These are phyloP conservation scores for Acromyrmex heyeri DNA, from an alignment of 1,140 invertebrate species.

Conservation along the genomic window DNA sequence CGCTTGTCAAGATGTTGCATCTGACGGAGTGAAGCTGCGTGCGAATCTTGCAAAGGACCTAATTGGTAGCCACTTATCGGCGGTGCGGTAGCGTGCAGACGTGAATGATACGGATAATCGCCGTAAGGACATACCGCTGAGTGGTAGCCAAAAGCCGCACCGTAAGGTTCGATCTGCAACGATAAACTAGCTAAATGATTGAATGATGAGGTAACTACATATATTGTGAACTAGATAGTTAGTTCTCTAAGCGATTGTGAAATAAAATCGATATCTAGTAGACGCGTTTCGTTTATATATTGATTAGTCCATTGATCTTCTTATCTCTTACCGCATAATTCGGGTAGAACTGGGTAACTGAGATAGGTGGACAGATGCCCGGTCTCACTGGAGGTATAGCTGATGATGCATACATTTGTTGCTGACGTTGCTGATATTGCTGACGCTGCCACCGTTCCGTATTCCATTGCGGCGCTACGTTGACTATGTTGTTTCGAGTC, in stretches of 20 bases:
- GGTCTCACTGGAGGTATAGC: slow-evolving; percentile 49
- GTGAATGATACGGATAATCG: slow-evolving; percentile 64
- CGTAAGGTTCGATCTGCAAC: slow-evolving; percentile 78
- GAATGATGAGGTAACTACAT: neutral
- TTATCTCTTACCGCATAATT: slow-evolving; percentile 78
- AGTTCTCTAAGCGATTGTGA: neutral
- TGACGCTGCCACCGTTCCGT: slow-evolving; percentile 69
- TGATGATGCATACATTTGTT: slow-evolving; percentile 58
- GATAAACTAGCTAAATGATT: neutral
- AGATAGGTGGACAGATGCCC: slow-evolving; percentile 66
- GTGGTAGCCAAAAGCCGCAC: slow-evolving; percentile 70
- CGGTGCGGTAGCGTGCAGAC: slow-evolving; percentile 49
- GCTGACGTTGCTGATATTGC: slow-evolving; percentile 63
- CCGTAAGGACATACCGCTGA: slow-evolving; percentile 65
- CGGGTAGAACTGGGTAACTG: slow-evolving; percentile 73
- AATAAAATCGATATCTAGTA: neutral
- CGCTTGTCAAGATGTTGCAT: slow-evolving; percentile 62
- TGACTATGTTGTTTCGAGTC: slow-evolving; percentile 69
- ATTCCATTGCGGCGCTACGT: slow-evolving; percentile 70
- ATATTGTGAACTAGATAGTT: neutral
- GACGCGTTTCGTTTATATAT: neutral
- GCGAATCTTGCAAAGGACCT: slow-evolving; percentile 60
- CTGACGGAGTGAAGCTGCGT: slow-evolving; percentile 33
- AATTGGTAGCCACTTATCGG: slow-evolving; percentile 55
- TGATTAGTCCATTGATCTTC: neutral